Percentiles rank a stretch among this genome's conserved stretches.
Conservation (phyloP, 2,888 invertebrate species). For the Stegana nigrithorax region DNA sequence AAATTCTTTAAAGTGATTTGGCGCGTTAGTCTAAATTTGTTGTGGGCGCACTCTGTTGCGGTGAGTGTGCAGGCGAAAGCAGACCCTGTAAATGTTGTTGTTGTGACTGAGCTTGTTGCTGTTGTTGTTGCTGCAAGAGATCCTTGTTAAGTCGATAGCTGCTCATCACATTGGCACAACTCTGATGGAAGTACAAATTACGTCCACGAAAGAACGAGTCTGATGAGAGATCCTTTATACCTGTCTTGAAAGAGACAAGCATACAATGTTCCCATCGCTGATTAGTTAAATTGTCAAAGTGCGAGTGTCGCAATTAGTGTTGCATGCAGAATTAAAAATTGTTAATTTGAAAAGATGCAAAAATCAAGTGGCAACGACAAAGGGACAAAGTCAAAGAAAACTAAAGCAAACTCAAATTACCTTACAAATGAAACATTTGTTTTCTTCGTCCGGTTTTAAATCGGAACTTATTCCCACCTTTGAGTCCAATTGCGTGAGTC, state of each 20-base stretch:
- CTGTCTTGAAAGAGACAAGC: constrained; percentile 59
- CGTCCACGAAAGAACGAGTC: constrained; percentile 67
- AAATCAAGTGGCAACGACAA: neutral
- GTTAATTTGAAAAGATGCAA: constrained; percentile 17
- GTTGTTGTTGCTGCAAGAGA: constrained; percentile 60
- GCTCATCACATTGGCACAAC: constrained; percentile 68
- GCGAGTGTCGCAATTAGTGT: no score
- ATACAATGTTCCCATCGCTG: no score
- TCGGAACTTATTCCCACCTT: constrained; percentile 69
- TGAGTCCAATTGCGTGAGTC: constrained; percentile 67
- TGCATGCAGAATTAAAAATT: no score
- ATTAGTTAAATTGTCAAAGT: no score
- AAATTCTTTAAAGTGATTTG: constrained; percentile 42
- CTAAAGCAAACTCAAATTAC: constrained; percentile 70
- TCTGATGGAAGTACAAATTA: constrained; percentile 67
- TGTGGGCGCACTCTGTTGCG: constrained; percentile 49
- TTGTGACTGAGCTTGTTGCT: constrained; percentile 45
- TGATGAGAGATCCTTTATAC: constrained; percentile 67
- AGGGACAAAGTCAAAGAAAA: constrained; percentile 34
- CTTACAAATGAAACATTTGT: constrained; percentile 82
- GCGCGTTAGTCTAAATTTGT: constrained; percentile 14
- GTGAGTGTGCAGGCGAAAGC: constrained; percentile 53
- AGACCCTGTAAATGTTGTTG: constrained; percentile 43
- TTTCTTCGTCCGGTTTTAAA: constrained; percentile 71
- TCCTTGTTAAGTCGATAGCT: constrained; percentile 66